Evolutionary conservation across 2,797 vertebrate species (phyloP).

Genomic region (Macroramphosus scolopax): DNA sequence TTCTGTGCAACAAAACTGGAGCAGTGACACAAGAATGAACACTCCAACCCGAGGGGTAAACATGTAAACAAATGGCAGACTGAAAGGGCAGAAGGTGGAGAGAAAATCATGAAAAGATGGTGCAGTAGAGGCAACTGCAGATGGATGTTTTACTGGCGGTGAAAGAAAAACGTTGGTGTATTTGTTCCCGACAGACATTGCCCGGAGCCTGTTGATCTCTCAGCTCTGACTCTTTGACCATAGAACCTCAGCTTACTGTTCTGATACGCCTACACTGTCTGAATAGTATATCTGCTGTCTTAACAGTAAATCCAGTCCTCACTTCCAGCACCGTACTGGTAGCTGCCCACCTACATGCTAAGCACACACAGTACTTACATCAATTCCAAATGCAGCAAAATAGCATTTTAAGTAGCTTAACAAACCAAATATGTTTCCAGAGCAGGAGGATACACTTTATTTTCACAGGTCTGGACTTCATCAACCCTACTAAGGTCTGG

Average conservation of each 20-base stretch:
- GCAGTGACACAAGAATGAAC: too few relatives aligned
- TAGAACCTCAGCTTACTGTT: conserved; percentile 59
- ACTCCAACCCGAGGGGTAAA: conserved; percentile 5
- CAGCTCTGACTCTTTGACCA: conserved; percentile 55
- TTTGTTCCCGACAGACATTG: conserved; percentile 27
- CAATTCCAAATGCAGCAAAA: too few relatives aligned
- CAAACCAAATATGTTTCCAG: conserved; percentile 8
- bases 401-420: too few relatives aligned
- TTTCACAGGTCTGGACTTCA: conserved; percentile 2
- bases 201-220: conserved; percentile 35
- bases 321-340: conserved; percentile 46
- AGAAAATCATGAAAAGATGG: neutral
- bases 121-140: conserved; percentile 7
- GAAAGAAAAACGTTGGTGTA: conserved; percentile 27
- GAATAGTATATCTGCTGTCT: conserved; percentile 62
- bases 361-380: conserved; percentile 17
- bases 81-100: conserved; percentile 11
- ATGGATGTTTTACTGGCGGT: conserved; percentile 2
- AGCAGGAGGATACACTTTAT: conserved; percentile 3
- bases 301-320: conserved; percentile 69
- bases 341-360: conserved; percentile 34
- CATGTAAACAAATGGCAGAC: conserved; percentile 10
- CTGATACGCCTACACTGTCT: conserved; percentile 51
- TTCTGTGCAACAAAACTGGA: too few relatives aligned
- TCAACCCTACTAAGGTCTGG: neutral